These are phyloP conservation scores for Heliothis virescens DNA, from an alignment of 1,140 invertebrate genomes.

Conservation along the genomic window DNA sequence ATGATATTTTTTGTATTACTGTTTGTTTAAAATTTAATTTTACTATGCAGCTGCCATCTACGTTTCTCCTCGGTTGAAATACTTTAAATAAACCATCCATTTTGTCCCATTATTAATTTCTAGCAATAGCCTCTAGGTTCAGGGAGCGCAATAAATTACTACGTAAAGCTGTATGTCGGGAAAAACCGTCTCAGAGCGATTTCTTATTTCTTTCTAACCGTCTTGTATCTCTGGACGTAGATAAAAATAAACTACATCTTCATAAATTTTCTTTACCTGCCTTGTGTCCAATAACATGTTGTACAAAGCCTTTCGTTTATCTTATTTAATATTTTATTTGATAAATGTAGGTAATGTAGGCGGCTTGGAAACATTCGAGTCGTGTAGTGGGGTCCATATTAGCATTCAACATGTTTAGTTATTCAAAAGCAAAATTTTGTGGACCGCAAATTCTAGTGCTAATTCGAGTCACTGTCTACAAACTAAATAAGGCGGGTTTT, in stretches of 20 bases:
- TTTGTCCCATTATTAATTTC: too few species aligned
- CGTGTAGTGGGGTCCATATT: constrained; percentile 4
- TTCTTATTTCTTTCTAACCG: constrained; percentile 20
- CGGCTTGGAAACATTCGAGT: constrained; percentile 5
- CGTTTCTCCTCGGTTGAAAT: too few species aligned
- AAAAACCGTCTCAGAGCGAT: not conserved
- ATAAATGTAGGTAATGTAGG: constrained; percentile 35
- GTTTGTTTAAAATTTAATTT: too few species aligned
- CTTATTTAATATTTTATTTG: constrained; percentile 47
- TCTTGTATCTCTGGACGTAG: constrained; percentile 20
- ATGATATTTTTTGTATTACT: too few species aligned
- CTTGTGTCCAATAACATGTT: constrained; percentile 33
- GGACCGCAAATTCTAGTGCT: not conserved
- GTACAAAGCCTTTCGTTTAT: constrained; percentile 42
- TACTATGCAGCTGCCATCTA: too few species aligned
- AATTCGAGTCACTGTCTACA: constrained; percentile 5
- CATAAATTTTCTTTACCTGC: constrained; percentile 30
- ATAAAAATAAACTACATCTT: constrained; percentile 36
- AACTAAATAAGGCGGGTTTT: not conserved
- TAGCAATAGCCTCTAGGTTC: too few species aligned
- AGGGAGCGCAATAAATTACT: constrained; percentile 2
- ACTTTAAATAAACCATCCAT: too few species aligned
- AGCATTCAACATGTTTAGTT: constrained; percentile 12
- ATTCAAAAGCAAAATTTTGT: constrained; percentile 15
- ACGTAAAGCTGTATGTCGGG: not conserved